A percentile compares a stretch with the other conserved stretches of the same genome.
phyloP scores from a whole-genome alignment of 37 sponge, comb jelly and placozoan species.

The Eunapius fragilis region DNA sequence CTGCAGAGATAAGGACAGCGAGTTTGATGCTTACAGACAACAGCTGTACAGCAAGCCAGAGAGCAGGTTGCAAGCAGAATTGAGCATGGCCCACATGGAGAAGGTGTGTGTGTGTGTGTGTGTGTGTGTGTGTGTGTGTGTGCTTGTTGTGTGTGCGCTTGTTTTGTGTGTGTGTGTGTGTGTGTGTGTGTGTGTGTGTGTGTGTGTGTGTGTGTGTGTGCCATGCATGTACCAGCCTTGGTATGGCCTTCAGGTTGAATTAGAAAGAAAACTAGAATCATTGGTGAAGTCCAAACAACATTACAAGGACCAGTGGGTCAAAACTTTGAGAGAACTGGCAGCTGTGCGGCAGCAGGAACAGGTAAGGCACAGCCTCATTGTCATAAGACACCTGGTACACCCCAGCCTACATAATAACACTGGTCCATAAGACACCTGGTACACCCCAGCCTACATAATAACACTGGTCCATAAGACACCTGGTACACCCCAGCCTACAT shows the following conservation, averaged over 20 bases:
- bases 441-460: too few relatives aligned
- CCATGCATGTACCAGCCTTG: background rate
- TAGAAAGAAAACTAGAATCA: conserved; percentile 82
- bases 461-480: too few relatives aligned
- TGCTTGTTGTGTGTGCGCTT: background rate
- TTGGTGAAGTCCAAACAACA: conserved; percentile 80
- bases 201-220: background rate
- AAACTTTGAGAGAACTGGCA: conserved; percentile 85
- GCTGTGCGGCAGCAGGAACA: conserved; percentile 74
- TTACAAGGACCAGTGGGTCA: conserved; percentile 96
- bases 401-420: too few relatives aligned
- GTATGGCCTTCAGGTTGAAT: conserved; percentile 51
- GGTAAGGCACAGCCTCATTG: too few relatives aligned
- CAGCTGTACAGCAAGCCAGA: conserved; percentile 53
- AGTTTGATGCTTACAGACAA: conserved; percentile 71
- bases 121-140: background rate
- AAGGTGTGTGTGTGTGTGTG: conserved; percentile 59
- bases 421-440: too few relatives aligned
- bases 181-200: background rate
- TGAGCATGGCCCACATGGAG: conserved; percentile 82
- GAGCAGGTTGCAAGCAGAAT: conserved; percentile 73
- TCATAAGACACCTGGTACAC: too few relatives aligned
- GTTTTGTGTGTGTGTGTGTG: background rate
- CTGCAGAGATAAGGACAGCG: conserved; percentile 35
- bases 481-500: too few relatives aligned